These are phyloP conservation scores for Petromus typicus DNA, from an alignment of 2,113 vertebrate genomes.

Conservation along the genomic window DNA sequence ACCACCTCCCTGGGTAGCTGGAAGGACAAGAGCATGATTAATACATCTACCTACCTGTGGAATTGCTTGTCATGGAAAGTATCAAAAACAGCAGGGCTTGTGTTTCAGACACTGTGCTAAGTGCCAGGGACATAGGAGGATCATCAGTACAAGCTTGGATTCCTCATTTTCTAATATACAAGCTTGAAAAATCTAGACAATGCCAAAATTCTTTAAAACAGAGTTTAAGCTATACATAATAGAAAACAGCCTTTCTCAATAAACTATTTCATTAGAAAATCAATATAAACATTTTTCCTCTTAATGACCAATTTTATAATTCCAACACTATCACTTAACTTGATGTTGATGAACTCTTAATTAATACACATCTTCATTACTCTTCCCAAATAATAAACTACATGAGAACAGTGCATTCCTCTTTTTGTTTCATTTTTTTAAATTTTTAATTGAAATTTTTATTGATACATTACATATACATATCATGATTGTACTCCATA, in stretches of 20 bases:
- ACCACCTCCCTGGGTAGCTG: neutral
- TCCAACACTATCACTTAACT: neutral
- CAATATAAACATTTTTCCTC: neutral
- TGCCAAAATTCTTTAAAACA: neutral
- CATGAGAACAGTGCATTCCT: neutral
- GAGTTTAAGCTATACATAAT: neutral
- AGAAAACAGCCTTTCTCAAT: neutral
- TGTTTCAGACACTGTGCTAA: neutral
- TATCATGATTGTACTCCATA: too few relatives aligned
- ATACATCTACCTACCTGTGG: neutral
- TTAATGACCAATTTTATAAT: neutral
- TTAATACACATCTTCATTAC: neutral
- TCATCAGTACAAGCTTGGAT: neutral
- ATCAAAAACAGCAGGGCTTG: neutral
- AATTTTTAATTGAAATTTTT: too few relatives aligned
- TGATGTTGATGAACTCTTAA: neutral
- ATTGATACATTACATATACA: too few relatives aligned
- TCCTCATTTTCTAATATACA: neutral
- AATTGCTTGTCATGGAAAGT: neutral
- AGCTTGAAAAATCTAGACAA: neutral
- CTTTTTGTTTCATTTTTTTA: too few relatives aligned
- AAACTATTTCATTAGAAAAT: slow-evolving; percentile 39
- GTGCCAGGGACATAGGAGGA: neutral
- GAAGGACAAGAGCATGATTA: neutral
- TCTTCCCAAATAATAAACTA: neutral